Percentiles rank a stretch among this genome's conserved stretches.
Conservation (phyloP, 2,888 invertebrate genomes). For the Cephus pygmeus region DNA sequence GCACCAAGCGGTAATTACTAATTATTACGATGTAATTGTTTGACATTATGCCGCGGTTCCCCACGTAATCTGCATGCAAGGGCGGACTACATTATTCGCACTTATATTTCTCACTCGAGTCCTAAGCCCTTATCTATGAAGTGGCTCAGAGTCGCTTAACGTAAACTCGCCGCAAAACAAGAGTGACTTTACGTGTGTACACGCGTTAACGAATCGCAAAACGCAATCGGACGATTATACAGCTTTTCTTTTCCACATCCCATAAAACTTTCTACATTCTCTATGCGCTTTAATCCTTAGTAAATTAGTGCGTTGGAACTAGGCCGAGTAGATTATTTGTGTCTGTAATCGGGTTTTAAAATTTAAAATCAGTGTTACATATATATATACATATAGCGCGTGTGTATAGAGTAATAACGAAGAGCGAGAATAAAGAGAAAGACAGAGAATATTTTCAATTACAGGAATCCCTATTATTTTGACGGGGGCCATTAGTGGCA, state of each 20-base stretch:
- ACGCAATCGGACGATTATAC: not conserved
- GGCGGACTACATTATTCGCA: conserved; percentile 60
- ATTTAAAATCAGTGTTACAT: not conserved
- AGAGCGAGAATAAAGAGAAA: not conserved
- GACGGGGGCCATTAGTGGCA: conserved; percentile 33
- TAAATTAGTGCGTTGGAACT: not conserved
- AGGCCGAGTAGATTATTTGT: not conserved
- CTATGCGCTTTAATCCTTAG: not conserved
- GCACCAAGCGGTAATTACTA: conserved; percentile 36
- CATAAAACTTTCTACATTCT: not conserved
- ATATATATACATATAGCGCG: not conserved
- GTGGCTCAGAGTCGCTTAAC: not conserved
- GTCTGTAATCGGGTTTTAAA: not conserved
- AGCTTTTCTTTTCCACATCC: not conserved
- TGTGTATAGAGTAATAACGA: not conserved
- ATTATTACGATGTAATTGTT: conserved; percentile 58
- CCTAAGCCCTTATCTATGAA: not conserved
- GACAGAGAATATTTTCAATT: conserved; percentile 39
- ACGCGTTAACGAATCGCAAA: not conserved
- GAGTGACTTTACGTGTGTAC: not conserved
- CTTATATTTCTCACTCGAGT: conserved; percentile 27
- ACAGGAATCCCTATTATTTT: conserved; percentile 44
- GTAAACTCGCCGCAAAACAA: not conserved
- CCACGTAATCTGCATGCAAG: conserved; percentile 48
- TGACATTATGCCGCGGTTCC: conserved; percentile 47